These are phyloP conservation scores for Exocentrus adspersus DNA, from an alignment of 2,888 invertebrate species.

Conservation along the genomic window DNA sequence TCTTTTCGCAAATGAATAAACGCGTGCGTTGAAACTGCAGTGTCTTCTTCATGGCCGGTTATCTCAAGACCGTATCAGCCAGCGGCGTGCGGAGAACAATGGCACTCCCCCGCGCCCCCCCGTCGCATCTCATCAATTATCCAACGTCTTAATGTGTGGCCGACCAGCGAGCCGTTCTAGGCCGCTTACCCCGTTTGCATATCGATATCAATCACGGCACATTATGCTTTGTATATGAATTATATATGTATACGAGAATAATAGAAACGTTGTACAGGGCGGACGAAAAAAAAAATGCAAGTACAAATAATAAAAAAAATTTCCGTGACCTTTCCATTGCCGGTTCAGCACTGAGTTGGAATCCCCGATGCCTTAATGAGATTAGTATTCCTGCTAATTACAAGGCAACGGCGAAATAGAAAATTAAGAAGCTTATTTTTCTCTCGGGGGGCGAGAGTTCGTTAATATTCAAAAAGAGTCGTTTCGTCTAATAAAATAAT, in stretches of 20 bases:
- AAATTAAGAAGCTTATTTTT: constrained; percentile 1
- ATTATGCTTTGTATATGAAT: neutral
- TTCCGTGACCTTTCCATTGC: neutral
- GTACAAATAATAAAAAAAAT: too few relatives aligned
- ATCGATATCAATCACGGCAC: constrained; percentile 20
- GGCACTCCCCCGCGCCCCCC: constrained; percentile 42
- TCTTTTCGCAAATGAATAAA: neutral
- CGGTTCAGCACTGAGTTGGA: neutral
- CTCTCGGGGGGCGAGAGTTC: neutral
- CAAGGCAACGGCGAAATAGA: neutral
- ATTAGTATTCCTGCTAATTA: neutral
- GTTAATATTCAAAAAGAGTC: neutral
- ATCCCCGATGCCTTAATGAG: neutral
- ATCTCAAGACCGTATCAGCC: too few relatives aligned
- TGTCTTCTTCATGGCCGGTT: too few relatives aligned
- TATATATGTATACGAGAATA: too few relatives aligned
- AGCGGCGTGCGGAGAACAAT: too few relatives aligned
- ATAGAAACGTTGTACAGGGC: too few relatives aligned
- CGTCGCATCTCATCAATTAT: constrained; percentile 46
- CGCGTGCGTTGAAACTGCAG: neutral
- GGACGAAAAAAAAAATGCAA: neutral
- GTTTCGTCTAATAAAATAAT: constrained; percentile 1
- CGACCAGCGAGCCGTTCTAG: constrained; percentile 29
- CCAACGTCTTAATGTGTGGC: constrained; percentile 46
- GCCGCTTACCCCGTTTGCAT: constrained; percentile 13